Evolutionary conservation across 2,888 invertebrate species (phyloP).

Genomic region (Mechanitis mazaeus): DNA sequence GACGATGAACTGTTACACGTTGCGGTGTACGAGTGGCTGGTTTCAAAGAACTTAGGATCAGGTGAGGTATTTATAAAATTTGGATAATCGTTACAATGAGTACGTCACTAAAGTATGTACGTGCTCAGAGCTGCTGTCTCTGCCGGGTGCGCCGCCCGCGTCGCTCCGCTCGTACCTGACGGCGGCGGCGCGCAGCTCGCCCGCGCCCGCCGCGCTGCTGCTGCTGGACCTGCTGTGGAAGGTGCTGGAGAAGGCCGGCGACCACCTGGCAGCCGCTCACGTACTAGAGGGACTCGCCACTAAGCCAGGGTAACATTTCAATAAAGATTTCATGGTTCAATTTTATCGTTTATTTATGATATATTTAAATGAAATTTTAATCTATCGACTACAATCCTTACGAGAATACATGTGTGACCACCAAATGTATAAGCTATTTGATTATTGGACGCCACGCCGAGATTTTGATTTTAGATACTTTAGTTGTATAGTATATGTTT

Average conservation of each 20-base stretch:
- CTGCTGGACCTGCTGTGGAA: conserved; percentile 94
- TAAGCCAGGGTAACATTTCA: conserved; percentile 72
- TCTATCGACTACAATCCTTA: no score
- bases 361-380: no score
- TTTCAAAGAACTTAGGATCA: conserved; percentile 82
- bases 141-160: conserved; percentile 80
- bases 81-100: not conserved
- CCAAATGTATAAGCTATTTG: no score
- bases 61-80: conserved; percentile 38
- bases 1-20: conserved; percentile 94
- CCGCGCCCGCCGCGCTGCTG: conserved; percentile 77
- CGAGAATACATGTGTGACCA: no score
- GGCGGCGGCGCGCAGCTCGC: conserved; percentile 72
- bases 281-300: conserved; percentile 92
- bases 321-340: no score
- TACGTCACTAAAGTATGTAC: not conserved
- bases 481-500: no score
- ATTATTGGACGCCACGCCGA: no score
- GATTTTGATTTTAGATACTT: no score
- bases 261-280: conserved; percentile 94
- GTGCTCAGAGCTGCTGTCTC: conserved; percentile 75
- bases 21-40: conserved; percentile 95
- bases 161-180: conserved; percentile 87
- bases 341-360: no score
- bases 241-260: conserved; percentile 93